These are phyloP conservation scores for Darevskia nairensis DNA, from an alignment of 2,797 vertebrate genomes.

Conservation along the genomic window DNA sequence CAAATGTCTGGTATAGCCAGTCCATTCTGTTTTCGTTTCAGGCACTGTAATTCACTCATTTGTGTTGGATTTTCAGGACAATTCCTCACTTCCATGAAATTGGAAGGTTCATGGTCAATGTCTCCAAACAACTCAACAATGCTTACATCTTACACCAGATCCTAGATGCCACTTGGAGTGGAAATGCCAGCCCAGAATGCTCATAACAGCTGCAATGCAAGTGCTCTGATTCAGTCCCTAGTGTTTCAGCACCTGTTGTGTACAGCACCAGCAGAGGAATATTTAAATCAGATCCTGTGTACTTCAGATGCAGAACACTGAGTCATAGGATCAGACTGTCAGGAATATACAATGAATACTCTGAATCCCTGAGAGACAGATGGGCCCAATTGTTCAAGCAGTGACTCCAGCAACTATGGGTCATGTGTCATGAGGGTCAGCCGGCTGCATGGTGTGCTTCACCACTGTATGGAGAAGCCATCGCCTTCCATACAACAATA, in stretches of 20 bases:
- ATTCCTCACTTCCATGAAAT: not conserved
- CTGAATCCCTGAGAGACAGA: not conserved
- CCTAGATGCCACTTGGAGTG: not conserved
- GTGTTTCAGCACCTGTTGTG: not conserved
- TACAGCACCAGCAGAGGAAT: not conserved
- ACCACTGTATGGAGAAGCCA: not conserved
- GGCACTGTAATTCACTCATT: not conserved
- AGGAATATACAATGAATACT: not conserved
- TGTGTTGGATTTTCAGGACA: not conserved
- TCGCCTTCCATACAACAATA: not conserved
- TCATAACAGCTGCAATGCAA: slow-evolving; percentile 1
- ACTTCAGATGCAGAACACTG: not conserved
- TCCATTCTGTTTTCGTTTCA: not conserved
- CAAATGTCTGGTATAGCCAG: not conserved
- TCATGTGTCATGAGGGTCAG: no score
- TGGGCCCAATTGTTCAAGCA: not conserved
- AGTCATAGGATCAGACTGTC: not conserved
- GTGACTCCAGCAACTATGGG: no score
- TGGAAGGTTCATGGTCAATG: not conserved
- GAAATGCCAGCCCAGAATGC: not conserved
- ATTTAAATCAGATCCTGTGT: not conserved
- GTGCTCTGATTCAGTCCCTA: not conserved
- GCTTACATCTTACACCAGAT: not conserved
- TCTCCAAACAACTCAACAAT: not conserved
- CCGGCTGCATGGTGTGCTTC: no score